Conservation (phyloP, 2,113 vertebrate genomes). For the Podocnemis expansa region DNA sequence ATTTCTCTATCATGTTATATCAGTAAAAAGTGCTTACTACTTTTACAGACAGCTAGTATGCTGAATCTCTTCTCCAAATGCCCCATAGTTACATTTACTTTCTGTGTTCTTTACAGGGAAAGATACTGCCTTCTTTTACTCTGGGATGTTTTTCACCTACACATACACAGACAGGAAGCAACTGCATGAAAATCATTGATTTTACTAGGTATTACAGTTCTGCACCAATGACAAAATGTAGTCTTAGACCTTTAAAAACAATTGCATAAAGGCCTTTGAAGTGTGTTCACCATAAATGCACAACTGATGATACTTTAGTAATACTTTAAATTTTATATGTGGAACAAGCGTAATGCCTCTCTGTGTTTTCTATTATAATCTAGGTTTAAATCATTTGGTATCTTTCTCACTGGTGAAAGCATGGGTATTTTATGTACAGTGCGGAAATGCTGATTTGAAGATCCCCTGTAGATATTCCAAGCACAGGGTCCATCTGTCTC, state of each 20-base stretch:
- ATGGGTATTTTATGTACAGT: background rate
- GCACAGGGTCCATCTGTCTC: background rate
- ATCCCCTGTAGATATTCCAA: background rate
- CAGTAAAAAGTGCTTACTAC: background rate
- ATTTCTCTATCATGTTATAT: background rate
- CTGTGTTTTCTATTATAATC: background rate
- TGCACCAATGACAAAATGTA: background rate
- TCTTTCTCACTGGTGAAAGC: background rate
- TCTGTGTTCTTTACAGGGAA: background rate
- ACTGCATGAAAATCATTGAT: too few relatives aligned
- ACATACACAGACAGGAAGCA: too few relatives aligned
- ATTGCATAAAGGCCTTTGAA: background rate
- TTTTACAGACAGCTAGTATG: rapidly evolving
- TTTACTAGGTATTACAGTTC: background rate
- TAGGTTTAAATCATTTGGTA: background rate
- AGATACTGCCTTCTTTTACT: background rate
- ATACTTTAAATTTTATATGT: background rate
- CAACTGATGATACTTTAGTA: background rate
- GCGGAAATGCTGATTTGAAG: background rate
- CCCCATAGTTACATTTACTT: too few relatives aligned
- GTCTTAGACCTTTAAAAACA: background rate
- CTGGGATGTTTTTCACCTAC: background rate
- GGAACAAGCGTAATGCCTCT: background rate
- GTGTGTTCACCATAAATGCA: background rate
- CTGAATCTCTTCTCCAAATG: too few relatives aligned